Percentiles rank a stretch among this genome's conserved stretches.
These are phyloP conservation scores for Cheirogaleus medius DNA, from an alignment of 2,113 vertebrate genomes.

Conservation along the genomic window DNA sequence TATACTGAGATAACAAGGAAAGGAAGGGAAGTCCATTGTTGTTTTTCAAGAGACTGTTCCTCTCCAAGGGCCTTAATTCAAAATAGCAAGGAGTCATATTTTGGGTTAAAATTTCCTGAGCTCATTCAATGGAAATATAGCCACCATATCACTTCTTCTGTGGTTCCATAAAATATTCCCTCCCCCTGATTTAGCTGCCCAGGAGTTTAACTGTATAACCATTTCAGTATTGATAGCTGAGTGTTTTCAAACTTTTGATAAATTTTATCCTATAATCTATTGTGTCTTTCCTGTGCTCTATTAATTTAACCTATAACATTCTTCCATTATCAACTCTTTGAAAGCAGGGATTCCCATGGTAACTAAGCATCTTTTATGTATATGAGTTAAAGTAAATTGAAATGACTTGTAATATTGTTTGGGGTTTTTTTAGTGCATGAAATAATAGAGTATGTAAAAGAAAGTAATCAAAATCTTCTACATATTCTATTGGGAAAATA, in stretches of 20 bases:
- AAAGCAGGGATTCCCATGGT: not conserved
- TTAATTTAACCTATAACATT: slow-evolving; percentile 31
- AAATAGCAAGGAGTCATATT: too few species aligned
- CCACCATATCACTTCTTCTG: not conserved
- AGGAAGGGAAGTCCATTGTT: too few species aligned
- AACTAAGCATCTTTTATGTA: not conserved
- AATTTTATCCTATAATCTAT: not conserved
- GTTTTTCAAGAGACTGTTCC: too few species aligned
- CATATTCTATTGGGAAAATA: not conserved
- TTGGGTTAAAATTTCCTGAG: too few species aligned
- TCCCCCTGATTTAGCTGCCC: not conserved
- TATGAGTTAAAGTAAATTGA: slow-evolving; percentile 17
- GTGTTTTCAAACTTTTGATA: not conserved
- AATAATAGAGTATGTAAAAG: not conserved
- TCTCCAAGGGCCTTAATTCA: too few species aligned
- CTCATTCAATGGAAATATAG: not conserved
- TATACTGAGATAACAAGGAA: too few species aligned
- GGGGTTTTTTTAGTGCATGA: not conserved
- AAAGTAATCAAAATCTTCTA: slow-evolving; percentile 41
- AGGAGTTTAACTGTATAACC: not conserved
- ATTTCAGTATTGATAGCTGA: not conserved
- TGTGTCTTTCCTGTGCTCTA: not conserved
- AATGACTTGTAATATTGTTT: slow-evolving; percentile 25
- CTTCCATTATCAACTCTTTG: not conserved
- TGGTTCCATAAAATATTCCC: not conserved